phyloP scores from a whole-genome alignment of 2,888 invertebrate genomes.

The Agonopterix heracliana region DNA sequence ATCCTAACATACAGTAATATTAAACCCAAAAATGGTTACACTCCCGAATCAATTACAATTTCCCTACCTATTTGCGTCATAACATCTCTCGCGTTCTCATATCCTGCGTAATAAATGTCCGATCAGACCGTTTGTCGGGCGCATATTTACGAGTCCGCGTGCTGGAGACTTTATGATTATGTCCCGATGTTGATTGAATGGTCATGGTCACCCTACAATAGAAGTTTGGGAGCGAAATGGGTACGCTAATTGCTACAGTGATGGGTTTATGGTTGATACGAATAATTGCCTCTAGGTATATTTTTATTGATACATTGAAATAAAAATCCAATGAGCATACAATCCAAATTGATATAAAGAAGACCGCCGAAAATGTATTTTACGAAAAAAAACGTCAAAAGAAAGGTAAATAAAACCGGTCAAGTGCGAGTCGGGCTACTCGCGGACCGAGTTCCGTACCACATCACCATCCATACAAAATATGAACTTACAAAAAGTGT shows the following conservation, averaged over 20 bases:
- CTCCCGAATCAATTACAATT: constrained; percentile 46
- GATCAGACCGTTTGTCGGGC: constrained; percentile 31
- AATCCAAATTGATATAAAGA: too few species aligned
- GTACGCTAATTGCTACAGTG: constrained; percentile 16
- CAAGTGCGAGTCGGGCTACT: too few species aligned
- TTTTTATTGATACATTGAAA: too few species aligned
- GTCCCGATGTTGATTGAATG: constrained; percentile 70
- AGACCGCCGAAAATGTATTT: too few species aligned
- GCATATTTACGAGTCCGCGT: constrained; percentile 60
- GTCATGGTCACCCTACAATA: constrained; percentile 53
- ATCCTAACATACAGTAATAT: too few species aligned
- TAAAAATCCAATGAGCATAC: too few species aligned
- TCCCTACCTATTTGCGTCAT: constrained; percentile 59
- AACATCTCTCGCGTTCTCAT: constrained; percentile 45
- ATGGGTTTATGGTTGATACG: not conserved
- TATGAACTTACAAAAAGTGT: too few species aligned
- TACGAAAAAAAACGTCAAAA: too few species aligned
- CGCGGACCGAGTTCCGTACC: too few species aligned
- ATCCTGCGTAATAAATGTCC: constrained; percentile 50
- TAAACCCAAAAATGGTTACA: too few species aligned
- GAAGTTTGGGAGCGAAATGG: constrained; percentile 11
- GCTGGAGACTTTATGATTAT: constrained; percentile 68
- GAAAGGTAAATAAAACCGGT: too few species aligned
- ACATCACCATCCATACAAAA: too few species aligned
- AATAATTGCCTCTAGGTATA: not conserved